A percentile compares a stretch with the other conserved stretches of the same genome.
These are phyloP conservation scores for Mola mola DNA, from an alignment of 2,113 vertebrate genomes.

Conservation along the genomic window DNA sequence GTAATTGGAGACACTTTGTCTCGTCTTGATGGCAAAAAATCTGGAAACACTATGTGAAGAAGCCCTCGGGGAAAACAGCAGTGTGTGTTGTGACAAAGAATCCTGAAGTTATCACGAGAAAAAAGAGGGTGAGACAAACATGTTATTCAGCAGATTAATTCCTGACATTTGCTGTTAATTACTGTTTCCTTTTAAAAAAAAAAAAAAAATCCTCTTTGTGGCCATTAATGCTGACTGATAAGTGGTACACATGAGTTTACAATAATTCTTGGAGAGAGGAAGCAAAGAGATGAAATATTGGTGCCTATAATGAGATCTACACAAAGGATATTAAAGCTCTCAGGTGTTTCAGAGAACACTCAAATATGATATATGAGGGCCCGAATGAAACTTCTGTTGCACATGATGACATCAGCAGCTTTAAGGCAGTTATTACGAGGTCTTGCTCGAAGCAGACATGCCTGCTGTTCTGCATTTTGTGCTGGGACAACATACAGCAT, in stretches of 20 bases:
- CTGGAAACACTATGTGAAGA: conserved; percentile 69
- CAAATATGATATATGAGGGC: conserved; percentile 32
- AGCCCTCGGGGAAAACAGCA: conserved; percentile 31
- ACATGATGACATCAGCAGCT: conserved; percentile 51
- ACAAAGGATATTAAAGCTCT: conserved; percentile 25
- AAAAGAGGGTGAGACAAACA: conserved; percentile 44
- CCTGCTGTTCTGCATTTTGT: conserved; percentile 24
- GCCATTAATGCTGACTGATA: background rate
- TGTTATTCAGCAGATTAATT: conserved; percentile 33
- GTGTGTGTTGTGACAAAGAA: conserved; percentile 50
- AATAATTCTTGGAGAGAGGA: conserved; percentile 11
- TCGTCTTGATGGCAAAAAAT: conserved; percentile 68
- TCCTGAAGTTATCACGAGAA: conserved; percentile 29
- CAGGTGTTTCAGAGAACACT: conserved; percentile 38
- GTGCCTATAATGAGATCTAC: conserved; percentile 19
- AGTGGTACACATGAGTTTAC: background rate
- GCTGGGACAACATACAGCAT: conserved; percentile 18
- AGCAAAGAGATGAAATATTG: conserved; percentile 21
- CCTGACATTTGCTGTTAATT: conserved; percentile 10
- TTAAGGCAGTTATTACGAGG: conserved; percentile 36
- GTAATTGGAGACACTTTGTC: conserved; percentile 75
- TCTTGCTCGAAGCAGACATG: conserved; percentile 32
- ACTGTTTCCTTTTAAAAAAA: background rate
- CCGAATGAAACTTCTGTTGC: conserved; percentile 13
- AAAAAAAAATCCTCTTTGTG: background rate